Evolutionary conservation across 2,797 vertebrate species (phyloP).

Genomic region (Miichthys miiuy): DNA sequence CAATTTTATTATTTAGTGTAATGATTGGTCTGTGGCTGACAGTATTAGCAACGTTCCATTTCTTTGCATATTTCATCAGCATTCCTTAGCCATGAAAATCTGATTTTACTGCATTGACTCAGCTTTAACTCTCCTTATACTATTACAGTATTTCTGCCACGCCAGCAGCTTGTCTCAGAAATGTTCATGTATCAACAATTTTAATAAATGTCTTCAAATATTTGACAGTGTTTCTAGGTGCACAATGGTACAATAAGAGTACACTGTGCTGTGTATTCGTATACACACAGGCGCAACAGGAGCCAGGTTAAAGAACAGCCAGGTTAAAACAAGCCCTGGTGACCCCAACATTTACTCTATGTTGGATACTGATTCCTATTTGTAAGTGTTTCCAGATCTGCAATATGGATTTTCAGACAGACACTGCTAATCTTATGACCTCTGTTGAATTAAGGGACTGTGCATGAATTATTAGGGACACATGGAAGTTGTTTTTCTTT

Average conservation of each 20-base stretch:
- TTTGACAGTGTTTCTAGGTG: not conserved
- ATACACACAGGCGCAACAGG: not conserved
- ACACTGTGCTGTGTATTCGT: not conserved
- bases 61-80: not conserved
- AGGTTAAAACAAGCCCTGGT: not conserved
- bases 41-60: not conserved
- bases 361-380: slow-evolving; percentile 18
- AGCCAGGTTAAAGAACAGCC: not conserved
- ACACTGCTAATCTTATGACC: not conserved
- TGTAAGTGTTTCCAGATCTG: not conserved
- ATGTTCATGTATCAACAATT: not conserved
- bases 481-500: too few relatives aligned
- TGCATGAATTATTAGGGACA: not conserved
- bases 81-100: not conserved
- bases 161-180: not conserved
- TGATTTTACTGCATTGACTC: not conserved
- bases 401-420: not conserved
- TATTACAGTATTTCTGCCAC: too few relatives aligned
- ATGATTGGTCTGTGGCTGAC: not conserved
- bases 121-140: not conserved
- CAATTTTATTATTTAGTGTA: not conserved
- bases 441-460: not conserved
- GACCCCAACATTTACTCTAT: not conserved
- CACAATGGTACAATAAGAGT: not conserved
- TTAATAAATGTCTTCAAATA: not conserved